Evolutionary conservation across 37 sponge, comb jelly and placozoan genomes (phyloP).

Genomic region (Geodia barretti): DNA sequence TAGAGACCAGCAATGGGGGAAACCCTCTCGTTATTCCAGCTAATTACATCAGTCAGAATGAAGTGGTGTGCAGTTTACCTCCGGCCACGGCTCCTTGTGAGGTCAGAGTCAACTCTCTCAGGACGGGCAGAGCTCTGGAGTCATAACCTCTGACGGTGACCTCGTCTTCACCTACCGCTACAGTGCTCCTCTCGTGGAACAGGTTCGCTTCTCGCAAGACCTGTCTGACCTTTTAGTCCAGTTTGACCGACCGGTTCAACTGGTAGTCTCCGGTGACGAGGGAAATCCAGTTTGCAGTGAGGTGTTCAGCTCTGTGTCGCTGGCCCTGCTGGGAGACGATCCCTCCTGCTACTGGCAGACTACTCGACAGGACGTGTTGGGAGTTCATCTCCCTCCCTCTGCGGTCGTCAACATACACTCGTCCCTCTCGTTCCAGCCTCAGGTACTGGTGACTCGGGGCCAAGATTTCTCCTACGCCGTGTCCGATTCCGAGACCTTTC

Average conservation of each 20-base stretch:
- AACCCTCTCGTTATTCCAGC: slow-evolving; percentile 22
- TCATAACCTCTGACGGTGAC: background rate
- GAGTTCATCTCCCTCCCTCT: slow-evolving; percentile 31
- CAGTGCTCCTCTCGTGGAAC: slow-evolving; percentile 35
- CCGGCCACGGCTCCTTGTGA: slow-evolving; percentile 58
- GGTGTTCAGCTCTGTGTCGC: slow-evolving; percentile 37
- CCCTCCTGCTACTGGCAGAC: slow-evolving; percentile 44
- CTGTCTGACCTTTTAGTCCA: slow-evolving; percentile 34
- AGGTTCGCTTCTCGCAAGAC: slow-evolving; percentile 60
- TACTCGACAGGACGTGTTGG: slow-evolving; percentile 7
- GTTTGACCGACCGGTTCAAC: slow-evolving; percentile 56
- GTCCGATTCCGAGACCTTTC: slow-evolving; percentile 8
- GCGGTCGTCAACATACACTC: slow-evolving; percentile 42
- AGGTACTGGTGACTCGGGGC: slow-evolving; percentile 20
- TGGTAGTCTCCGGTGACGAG: background rate
- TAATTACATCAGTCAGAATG: slow-evolving; percentile 17
- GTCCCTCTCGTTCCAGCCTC: slow-evolving; percentile 37
- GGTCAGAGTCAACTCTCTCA: slow-evolving; percentile 50
- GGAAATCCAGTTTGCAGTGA: slow-evolving; percentile 9
- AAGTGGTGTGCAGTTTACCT: slow-evolving; percentile 65
- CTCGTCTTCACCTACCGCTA: slow-evolving; percentile 39
- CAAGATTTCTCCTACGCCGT: slow-evolving; percentile 26
- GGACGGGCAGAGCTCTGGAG: slow-evolving; percentile 76
- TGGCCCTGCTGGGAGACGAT: slow-evolving; percentile 40
- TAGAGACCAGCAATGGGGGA: background rate